Base-by-base conservation (phyloP, 2,797 vertebrate genomes). In the Darevskia mixta region DNA sequence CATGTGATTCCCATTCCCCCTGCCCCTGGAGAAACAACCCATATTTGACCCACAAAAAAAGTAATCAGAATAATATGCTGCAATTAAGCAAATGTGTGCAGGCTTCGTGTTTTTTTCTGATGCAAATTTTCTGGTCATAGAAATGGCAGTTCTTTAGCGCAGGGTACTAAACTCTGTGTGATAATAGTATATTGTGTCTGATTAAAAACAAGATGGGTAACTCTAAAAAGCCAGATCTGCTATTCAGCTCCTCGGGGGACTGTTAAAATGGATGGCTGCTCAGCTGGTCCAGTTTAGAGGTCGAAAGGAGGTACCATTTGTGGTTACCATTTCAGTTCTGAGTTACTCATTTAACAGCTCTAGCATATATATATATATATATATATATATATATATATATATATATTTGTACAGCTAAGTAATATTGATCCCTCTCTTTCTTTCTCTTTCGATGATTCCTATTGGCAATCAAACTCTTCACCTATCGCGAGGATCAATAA, bases 401-500 rank as follows among this genome's bases (percentile, higher is more conserved):
- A 41, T 41, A 41, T 41, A 41, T 41, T 2, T 41, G 4, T 67
- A 45, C 86, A 90, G 15, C 2, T 49, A 41, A 79, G 78, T 86
- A 3, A 27, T 87, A 89, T 8, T 90, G 82, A 64, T 32, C 90
- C 17, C 29, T 8, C 35, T 15, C 8, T 29, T 38, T 18, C 41
- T 38, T 49, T 64, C 71, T 58, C 41, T 92, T 29, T 8, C 32
- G 87, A 85, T 5, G 15, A 82, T 89, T 91, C 88, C n/a, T 0
- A 90, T 88, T 82, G 90, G n/a, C 45, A 11, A 82, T 83, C 81
- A 83, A 82, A 90, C 0, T n/a, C 89, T 58, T 66, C 86, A 17
- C 75, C 89, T 90, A 1, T 85, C 78, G n/a, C 1, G 76, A 69
- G 29, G 20, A 89, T 91, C 76, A 86, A 9, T 91, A 86, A 2